Percentiles rank a stretch among this genome's conserved stretches.
These are phyloP conservation scores for Erythrolamprus reginae DNA, from an alignment of 2,113 vertebrate genomes.

Conservation along the genomic window DNA sequence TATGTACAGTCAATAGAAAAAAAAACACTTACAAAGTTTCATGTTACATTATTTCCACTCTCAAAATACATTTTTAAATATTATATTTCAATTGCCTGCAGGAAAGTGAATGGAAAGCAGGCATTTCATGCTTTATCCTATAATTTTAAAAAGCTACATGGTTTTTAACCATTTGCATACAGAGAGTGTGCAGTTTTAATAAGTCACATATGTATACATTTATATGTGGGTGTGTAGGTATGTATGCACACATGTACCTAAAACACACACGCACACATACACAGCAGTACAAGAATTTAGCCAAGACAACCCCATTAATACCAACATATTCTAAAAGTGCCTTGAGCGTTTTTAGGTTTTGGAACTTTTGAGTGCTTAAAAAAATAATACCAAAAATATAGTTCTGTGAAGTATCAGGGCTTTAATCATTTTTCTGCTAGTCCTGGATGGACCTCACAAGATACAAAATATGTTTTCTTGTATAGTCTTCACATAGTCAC, in stretches of 20 bases:
- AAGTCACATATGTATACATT: constrained; percentile 15
- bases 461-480: constrained; percentile 26
- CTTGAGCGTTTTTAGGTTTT: constrained; percentile 32
- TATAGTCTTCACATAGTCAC: neutral
- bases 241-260: constrained; percentile 5
- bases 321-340: neutral
- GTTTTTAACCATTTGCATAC: constrained; percentile 10
- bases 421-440: constrained; percentile 40
- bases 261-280: neutral
- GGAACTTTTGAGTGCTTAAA: constrained; percentile 47
- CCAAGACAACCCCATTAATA: constrained; percentile 5
- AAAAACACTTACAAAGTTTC: constrained; percentile 49
- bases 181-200: constrained; percentile 32
- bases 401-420: constrained; percentile 46
- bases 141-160: constrained; percentile 17
- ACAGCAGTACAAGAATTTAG: constrained; percentile 19
- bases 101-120: constrained; percentile 24
- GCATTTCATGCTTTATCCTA: constrained; percentile 31
- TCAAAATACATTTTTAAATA: constrained; percentile 42
- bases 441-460: neutral
- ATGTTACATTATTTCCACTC: constrained; percentile 46
- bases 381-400: constrained; percentile 15
- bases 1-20: constrained; percentile 47
- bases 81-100: constrained; percentile 34
- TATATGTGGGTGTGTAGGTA: neutral